Percentiles rank a stretch among this genome's conserved stretches.
Evolutionary conservation across 2,888 invertebrate genomes (phyloP).

Genomic region (Tolmerus cingulatus): DNA sequence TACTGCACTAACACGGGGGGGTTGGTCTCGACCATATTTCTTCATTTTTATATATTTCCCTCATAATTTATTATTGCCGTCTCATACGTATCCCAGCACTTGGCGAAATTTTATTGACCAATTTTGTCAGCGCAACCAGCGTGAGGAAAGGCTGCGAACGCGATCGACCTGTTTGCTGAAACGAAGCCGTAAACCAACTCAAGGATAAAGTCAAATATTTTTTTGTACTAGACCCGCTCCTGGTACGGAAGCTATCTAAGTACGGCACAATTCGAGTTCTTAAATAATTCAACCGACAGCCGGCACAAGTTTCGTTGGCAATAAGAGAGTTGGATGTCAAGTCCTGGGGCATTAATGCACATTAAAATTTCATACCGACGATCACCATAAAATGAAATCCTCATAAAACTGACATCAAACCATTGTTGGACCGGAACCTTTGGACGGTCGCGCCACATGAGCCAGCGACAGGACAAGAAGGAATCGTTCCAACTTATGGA

Average conservation of each 20-base stretch:
- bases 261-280: slow-evolving; percentile 11
- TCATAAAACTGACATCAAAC: slow-evolving; percentile 24
- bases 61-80: slow-evolving; percentile 22
- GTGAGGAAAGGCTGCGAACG: neutral
- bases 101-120: slow-evolving; percentile 34
- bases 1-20: neutral
- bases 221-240: slow-evolving; percentile 23
- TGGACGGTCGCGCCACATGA: neutral
- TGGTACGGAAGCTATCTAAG: slow-evolving; percentile 36
- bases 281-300: slow-evolving; percentile 33
- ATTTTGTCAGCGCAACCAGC: slow-evolving; percentile 2
- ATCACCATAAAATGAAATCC: slow-evolving; percentile 34
- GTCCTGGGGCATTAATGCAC: slow-evolving; percentile 13
- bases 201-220: slow-evolving; percentile 36
- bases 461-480: neutral
- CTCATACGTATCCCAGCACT: slow-evolving; percentile 15
- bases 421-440: neutral
- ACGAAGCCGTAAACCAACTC: slow-evolving; percentile 31
- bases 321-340: slow-evolving; percentile 6
- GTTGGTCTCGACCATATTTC: neutral
- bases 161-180: slow-evolving; percentile 30
- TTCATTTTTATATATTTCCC: neutral
- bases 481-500: neutral
- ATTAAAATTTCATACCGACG: slow-evolving; percentile 35
- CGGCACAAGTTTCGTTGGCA: neutral